Evolutionary conservation across 1,140 invertebrate species (phyloP).

Genomic region (Latrodectus geometricus): DNA sequence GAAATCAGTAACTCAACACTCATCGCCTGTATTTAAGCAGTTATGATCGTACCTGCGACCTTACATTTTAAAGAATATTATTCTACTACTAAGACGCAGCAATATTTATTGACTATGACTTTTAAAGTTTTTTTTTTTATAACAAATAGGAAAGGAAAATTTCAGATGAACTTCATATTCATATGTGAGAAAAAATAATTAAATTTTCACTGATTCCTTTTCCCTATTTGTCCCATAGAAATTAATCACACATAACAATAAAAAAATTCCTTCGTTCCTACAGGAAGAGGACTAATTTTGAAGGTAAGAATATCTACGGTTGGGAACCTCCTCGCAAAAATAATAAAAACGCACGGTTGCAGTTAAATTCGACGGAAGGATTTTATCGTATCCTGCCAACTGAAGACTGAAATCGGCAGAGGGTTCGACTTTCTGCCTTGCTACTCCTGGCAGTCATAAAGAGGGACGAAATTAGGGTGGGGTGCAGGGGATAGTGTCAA

Average conservation of each 20-base stretch:
- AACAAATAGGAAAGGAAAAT: too few relatives aligned
- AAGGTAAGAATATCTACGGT: background rate
- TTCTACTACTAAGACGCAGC: too few relatives aligned
- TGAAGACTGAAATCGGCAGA: background rate
- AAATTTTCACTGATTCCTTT: too few relatives aligned
- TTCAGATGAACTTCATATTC: too few relatives aligned
- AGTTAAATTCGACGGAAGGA: slow-evolving; percentile 7
- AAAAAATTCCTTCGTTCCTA: background rate
- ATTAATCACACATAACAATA: background rate
- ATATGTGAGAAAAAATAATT: too few relatives aligned
- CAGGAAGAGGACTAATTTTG: background rate
- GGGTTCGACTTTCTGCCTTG: slow-evolving; percentile 53
- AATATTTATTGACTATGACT: too few relatives aligned
- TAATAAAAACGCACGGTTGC: slow-evolving; percentile 2
- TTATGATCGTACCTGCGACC: too few relatives aligned
- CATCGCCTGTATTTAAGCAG: too few relatives aligned
- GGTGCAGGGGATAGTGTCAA: slow-evolving; percentile 30
- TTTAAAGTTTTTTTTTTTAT: too few relatives aligned
- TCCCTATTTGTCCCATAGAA: too few relatives aligned
- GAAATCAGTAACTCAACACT: too few relatives aligned
- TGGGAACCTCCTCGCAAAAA: background rate
- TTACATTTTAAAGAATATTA: too few relatives aligned
- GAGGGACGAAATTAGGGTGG: slow-evolving; percentile 31
- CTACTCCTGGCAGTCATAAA: slow-evolving; percentile 34
- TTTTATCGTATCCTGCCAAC: slow-evolving; percentile 20